Evolutionary conservation across 1,140 invertebrate genomes (phyloP).

Genomic region (Limonius californicus): DNA sequence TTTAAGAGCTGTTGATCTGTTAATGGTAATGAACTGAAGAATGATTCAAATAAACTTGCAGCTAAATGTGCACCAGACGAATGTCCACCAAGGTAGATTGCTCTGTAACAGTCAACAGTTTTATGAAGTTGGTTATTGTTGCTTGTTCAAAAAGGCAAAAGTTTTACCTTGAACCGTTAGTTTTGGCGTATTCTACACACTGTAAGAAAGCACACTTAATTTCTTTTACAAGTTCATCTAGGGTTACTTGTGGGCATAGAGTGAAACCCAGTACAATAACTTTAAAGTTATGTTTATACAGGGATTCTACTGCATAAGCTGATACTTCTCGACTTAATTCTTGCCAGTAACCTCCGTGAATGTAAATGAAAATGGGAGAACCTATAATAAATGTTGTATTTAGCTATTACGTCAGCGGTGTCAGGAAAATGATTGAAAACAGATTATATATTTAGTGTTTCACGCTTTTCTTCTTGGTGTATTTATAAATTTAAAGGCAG

Average conservation of each 20-base stretch:
- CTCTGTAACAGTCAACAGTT: background rate
- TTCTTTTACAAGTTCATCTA: constrained; percentile 27
- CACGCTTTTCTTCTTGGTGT: no score
- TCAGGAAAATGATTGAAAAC: no score
- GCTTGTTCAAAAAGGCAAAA: no score
- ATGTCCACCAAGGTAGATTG: constrained; percentile 53
- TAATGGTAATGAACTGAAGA: constrained; percentile 28
- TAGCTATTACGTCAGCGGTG: no score
- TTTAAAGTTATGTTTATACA: constrained; percentile 33
- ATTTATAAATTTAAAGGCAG: no score
- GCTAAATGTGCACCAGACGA: constrained; percentile 73
- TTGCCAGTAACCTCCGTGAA: constrained; percentile 41
- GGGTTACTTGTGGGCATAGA: constrained; percentile 29
- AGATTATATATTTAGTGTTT: no score
- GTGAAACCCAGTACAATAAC: constrained; percentile 36
- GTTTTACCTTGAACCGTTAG: background rate
- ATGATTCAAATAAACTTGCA: constrained; percentile 47
- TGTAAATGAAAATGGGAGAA: constrained; percentile 34
- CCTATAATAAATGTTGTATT: no score
- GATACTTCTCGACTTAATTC: constrained; percentile 26
- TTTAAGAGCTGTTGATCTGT: constrained; percentile 30
- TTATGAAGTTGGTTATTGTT: background rate
- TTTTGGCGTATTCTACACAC: constrained; percentile 33
- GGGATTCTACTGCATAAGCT: constrained; percentile 26
- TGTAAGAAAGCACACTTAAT: constrained; percentile 24